These are phyloP conservation scores for Chaitophorus viminalis DNA, from an alignment of 2,888 invertebrate genomes.

Conservation along the genomic window DNA sequence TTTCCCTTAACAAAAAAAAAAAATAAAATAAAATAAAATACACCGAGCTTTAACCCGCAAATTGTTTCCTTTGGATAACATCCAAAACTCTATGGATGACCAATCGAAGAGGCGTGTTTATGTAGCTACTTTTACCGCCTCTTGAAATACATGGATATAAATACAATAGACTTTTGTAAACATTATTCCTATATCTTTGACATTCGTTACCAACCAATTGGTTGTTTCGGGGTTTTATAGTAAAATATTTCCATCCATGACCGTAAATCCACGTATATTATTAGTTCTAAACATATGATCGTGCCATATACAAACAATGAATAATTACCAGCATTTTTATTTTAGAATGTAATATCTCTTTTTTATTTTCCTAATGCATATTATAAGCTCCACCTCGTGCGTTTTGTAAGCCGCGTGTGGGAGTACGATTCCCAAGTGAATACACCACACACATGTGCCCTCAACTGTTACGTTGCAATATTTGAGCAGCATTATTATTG, in stretches of 20 bases:
- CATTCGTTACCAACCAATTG: conserved; percentile 19
- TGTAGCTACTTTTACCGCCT: conserved; percentile 53
- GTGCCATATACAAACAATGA: not conserved
- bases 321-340: conserved; percentile 14
- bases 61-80: conserved; percentile 55
- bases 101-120: conserved; percentile 57
- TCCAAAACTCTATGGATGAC: conserved; percentile 34
- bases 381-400: conserved; percentile 42
- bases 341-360: conserved; percentile 50
- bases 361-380: conserved; percentile 60
- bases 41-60: conserved; percentile 40
- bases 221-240: conserved; percentile 40
- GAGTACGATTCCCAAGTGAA: conserved; percentile 52
- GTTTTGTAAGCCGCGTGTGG: conserved; percentile 30
- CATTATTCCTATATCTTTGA: conserved; percentile 36
- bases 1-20: not conserved
- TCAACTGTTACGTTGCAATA: conserved; percentile 26
- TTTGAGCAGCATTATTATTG: conserved; percentile 46
- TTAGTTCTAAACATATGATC: not conserved
- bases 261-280: not conserved
- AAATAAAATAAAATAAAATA: not conserved
- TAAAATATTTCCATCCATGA: not conserved
- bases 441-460: conserved; percentile 49
- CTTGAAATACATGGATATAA: conserved; percentile 53
- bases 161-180: conserved; percentile 53